phyloP scores from a whole-genome alignment of 2,797 vertebrate species.

The Lagorchestes hirsutus region DNA sequence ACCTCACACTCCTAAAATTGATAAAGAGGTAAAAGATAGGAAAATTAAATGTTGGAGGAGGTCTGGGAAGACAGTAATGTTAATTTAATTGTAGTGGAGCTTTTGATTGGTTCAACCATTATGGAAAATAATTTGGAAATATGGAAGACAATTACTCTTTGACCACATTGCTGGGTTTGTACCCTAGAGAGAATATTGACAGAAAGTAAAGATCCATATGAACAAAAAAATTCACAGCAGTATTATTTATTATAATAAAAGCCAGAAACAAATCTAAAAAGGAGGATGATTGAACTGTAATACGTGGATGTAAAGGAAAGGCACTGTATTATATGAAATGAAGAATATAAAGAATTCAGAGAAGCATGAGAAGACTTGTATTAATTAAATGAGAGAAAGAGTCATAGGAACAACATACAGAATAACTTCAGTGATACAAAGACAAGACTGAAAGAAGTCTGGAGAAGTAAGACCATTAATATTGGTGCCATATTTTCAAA shows the following conservation, averaged over 20 bases:
- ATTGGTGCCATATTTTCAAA: not conserved
- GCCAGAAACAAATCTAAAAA: too few relatives aligned
- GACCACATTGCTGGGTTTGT: not conserved
- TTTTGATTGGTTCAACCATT: not conserved
- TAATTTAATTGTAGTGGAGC: not conserved
- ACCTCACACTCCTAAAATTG: not conserved
- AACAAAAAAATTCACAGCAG: not conserved
- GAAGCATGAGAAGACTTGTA: not conserved
- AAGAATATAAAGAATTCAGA: not conserved
- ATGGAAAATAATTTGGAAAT: not conserved
- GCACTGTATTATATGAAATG: not conserved
- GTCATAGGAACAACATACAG: not conserved
- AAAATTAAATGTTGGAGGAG: not conserved
- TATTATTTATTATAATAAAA: not conserved
- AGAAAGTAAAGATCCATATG: not conserved
- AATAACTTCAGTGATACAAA: not conserved
- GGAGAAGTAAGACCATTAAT: not conserved
- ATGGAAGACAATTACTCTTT: not conserved
- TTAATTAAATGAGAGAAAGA: not conserved
- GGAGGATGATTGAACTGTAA: not conserved
- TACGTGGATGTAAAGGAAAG: not conserved
- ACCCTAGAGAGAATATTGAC: not conserved
- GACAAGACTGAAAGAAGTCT: not conserved
- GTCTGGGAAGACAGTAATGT: not conserved
- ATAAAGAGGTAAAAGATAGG: not conserved